phyloP scores from a whole-genome alignment of 2,797 vertebrate species.

The Geotrypetes seraphini region DNA sequence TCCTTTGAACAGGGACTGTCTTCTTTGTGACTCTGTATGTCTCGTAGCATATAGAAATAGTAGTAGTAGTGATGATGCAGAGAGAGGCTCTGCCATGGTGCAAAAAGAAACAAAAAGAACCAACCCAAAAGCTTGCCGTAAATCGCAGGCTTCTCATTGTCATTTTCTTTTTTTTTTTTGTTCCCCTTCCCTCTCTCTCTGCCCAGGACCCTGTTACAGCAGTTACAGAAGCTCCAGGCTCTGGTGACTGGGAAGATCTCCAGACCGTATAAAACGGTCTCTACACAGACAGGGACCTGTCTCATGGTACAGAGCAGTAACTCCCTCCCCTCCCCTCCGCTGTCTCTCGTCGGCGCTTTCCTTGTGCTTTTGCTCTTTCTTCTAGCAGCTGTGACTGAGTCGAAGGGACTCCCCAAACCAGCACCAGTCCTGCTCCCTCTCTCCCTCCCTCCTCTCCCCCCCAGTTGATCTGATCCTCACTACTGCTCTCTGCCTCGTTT shows the following conservation, averaged over 20 bases:
- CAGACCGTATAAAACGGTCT: constrained; percentile 89
- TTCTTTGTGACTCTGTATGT: too few relatives aligned
- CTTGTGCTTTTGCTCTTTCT: not conserved
- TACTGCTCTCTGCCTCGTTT: not conserved
- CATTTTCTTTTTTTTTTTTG: not conserved
- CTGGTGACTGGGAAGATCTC: constrained; percentile 88
- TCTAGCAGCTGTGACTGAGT: not conserved
- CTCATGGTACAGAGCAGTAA: constrained; percentile 71
- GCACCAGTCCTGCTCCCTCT: too few relatives aligned
- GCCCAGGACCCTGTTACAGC: constrained; percentile 86
- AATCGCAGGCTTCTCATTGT: not conserved
- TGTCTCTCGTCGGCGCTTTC: not conserved
- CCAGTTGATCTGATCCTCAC: too few relatives aligned
- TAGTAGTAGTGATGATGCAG: too few relatives aligned
- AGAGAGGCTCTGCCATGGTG: too few relatives aligned
- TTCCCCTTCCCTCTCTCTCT: constrained; percentile 6
- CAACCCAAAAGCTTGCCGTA: too few relatives aligned
- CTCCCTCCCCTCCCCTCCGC: not conserved
- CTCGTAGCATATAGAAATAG: too few relatives aligned
- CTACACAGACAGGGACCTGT: constrained; percentile 93
- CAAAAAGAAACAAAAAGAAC: too few relatives aligned
- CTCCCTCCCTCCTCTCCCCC: too few relatives aligned
- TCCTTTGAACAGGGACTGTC: too few relatives aligned
- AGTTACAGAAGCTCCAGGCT: constrained; percentile 91
- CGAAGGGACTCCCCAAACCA: too few relatives aligned